These are phyloP conservation scores for Nowickia ferox DNA, from an alignment of 2,888 invertebrate genomes.

Conservation along the genomic window DNA sequence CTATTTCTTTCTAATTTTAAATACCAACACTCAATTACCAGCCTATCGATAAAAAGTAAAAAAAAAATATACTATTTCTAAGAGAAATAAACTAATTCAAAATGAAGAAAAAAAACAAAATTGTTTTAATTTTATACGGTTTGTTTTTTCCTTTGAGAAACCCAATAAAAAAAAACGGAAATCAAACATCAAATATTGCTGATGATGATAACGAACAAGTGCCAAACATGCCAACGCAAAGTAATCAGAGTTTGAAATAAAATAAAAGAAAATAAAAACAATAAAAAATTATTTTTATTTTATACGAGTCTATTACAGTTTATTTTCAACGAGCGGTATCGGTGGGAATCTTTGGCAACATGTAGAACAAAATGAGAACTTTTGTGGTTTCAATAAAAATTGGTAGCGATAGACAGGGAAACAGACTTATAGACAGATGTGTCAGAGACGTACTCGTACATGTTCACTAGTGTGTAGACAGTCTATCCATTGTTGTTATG, in stretches of 20 bases:
- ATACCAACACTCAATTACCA: conserved; percentile 16
- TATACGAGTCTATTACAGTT: conserved; percentile 18
- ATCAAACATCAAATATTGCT: conserved; percentile 43
- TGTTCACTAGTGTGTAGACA: neutral
- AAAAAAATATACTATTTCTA: conserved; percentile 17
- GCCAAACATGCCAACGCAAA: conserved; percentile 34
- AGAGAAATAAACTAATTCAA: conserved; percentile 13
- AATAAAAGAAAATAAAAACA: neutral
- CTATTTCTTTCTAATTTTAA: conserved; percentile 6
- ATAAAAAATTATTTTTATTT: conserved; percentile 32
- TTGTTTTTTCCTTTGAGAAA: conserved; percentile 4
- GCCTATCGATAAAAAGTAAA: conserved; percentile 5
- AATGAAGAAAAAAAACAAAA: conserved; percentile 12
- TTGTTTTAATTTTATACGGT: conserved; percentile 22
- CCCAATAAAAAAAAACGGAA: conserved; percentile 25
- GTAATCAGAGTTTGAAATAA: conserved; percentile 16
- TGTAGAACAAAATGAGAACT: conserved; percentile 23
- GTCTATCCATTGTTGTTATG: conserved; percentile 2
- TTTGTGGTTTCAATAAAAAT: conserved; percentile 36
- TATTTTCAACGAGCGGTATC: conserved; percentile 1
- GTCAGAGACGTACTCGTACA: neutral
- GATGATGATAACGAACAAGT: conserved; percentile 42
- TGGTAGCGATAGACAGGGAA: conserved; percentile 10
- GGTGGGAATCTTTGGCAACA: conserved; percentile 22
- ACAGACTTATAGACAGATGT: neutral